These are phyloP conservation scores for Caenorhabditis imperialis DNA, from an alignment of 2,888 invertebrate genomes.

Conservation along the genomic window DNA sequence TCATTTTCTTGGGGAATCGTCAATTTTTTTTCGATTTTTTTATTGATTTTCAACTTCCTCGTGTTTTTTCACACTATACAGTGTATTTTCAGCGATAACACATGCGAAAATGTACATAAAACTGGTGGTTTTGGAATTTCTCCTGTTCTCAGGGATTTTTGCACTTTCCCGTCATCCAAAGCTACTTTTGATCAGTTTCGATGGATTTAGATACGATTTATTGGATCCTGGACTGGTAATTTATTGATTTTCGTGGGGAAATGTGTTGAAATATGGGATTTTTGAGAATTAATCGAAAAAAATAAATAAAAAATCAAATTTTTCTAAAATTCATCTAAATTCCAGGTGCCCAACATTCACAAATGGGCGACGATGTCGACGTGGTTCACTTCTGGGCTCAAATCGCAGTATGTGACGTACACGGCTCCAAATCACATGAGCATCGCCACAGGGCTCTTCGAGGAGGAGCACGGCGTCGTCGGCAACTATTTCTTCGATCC, in stretches of 20 bases:
- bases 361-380: conserved; percentile 58
- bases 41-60: neutral
- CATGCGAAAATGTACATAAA: conserved; percentile 41
- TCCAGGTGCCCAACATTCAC: conserved; percentile 64
- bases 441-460: conserved; percentile 62
- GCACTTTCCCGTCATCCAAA: conserved; percentile 54
- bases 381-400: conserved; percentile 62
- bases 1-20: neutral
- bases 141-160: conserved; percentile 4
- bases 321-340: too few species aligned
- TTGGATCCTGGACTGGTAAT: conserved; percentile 59
- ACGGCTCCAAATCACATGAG: conserved; percentile 70
- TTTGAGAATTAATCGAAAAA: neutral
- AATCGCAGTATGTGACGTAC: conserved; percentile 62
- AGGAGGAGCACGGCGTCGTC: conserved; percentile 67
- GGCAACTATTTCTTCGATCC: conserved; percentile 67
- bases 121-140: conserved; percentile 4
- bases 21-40: neutral
- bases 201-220: conserved; percentile 67
- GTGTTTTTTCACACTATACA: conserved; percentile 5
- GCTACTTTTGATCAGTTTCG: conserved; percentile 63
- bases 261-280: neutral
- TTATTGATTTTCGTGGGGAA: neutral
- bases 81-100: neutral
- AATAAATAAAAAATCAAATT: conserved; percentile 1